A percentile compares a stretch with the other conserved stretches of the same genome.
These are phyloP conservation scores for Catonia carolina DNA, from an alignment of 2,888 invertebrate species.

Conservation along the genomic window DNA sequence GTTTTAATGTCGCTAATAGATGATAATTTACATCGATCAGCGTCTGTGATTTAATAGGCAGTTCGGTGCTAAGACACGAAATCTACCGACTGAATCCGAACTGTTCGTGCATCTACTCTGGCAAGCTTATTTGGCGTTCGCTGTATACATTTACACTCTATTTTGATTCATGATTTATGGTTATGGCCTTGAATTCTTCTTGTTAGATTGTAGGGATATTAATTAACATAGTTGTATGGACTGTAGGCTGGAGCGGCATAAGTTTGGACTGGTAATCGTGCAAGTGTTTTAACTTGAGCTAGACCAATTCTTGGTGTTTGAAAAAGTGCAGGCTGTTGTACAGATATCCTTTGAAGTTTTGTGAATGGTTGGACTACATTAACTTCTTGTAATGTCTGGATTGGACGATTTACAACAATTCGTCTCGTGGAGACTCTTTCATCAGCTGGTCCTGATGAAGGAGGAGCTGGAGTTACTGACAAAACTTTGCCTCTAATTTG, in stretches of 20 bases:
- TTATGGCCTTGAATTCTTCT: too few relatives aligned
- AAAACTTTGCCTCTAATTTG: slow-evolving; percentile 50
- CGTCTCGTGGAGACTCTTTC: slow-evolving; percentile 51
- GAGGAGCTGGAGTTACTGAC: slow-evolving; percentile 51
- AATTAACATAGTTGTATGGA: too few relatives aligned
- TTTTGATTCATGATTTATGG: too few relatives aligned
- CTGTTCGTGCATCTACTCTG: too few relatives aligned
- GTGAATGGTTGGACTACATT: slow-evolving; percentile 54
- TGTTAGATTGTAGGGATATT: too few relatives aligned
- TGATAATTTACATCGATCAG: too few relatives aligned
- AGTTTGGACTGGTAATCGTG: slow-evolving; percentile 38
- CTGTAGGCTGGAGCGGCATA: not conserved
- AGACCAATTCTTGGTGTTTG: slow-evolving; percentile 46
- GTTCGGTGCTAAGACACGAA: too few relatives aligned
- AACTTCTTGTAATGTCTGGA: slow-evolving; percentile 54
- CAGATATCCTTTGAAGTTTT: slow-evolving; percentile 50
- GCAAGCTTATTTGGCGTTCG: too few relatives aligned
- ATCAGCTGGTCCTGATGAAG: slow-evolving; percentile 45
- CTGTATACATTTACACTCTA: too few relatives aligned
- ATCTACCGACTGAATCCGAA: too few relatives aligned
- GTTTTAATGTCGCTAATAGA: too few relatives aligned
- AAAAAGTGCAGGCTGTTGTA: slow-evolving; percentile 50
- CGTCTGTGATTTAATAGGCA: too few relatives aligned
- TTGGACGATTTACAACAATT: slow-evolving; percentile 54
- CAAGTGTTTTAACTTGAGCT: slow-evolving; percentile 44